Evolutionary conservation across 1,140 invertebrate species (phyloP).

Genomic region (Caerostris extrusa): DNA sequence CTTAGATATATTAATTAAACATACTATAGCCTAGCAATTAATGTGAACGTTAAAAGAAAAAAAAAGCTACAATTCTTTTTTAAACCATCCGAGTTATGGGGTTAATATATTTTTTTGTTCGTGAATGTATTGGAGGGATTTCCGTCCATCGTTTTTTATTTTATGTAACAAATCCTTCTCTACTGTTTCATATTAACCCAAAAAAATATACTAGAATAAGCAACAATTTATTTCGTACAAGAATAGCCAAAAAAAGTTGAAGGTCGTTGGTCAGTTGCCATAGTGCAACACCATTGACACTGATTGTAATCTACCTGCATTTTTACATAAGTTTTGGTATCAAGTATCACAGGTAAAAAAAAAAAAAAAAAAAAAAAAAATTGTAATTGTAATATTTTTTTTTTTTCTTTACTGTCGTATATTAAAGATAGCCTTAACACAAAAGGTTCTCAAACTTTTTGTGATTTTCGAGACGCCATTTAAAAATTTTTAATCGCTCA

Average conservation of each 20-base stretch:
- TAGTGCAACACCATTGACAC: neutral
- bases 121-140: neutral
- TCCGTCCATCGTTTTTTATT: neutral
- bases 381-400: too few species aligned
- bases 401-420: too few species aligned
- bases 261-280: neutral
- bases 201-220: neutral
- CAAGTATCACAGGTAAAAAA: too few species aligned
- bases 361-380: too few species aligned
- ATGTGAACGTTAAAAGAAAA: too few species aligned
- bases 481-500: too few species aligned
- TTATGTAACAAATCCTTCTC: neutral
- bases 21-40: too few species aligned
- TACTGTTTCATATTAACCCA: neutral
- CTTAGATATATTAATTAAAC: too few species aligned
- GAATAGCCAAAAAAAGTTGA: neutral
- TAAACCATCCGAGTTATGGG: neutral
- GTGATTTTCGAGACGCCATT: too few species aligned
- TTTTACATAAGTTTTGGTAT: neutral
- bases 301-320: neutral
- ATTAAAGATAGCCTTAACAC: too few species aligned
- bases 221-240: neutral
- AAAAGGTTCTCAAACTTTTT: too few species aligned
- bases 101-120: neutral
- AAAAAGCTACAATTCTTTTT: too few species aligned